Percentiles rank a stretch among this genome's conserved stretches.
Conservation (phyloP, 2,113 vertebrate species). For the Malurus elegans region DNA sequence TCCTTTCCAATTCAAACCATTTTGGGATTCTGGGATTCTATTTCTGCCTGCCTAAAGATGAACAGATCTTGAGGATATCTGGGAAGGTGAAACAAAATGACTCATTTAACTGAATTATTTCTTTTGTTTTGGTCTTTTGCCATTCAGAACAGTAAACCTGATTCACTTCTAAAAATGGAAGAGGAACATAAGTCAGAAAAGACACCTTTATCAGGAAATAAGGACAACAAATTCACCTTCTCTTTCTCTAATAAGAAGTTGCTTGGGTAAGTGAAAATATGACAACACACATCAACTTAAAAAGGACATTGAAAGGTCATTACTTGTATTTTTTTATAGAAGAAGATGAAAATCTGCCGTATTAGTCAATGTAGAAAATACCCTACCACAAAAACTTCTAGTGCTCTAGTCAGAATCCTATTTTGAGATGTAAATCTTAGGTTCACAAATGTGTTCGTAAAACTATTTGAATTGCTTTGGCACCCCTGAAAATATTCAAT, state of each 20-base stretch:
- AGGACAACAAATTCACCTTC: conserved; percentile 94
- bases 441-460: neutral
- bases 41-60: neutral
- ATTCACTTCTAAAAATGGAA: conserved; percentile 97
- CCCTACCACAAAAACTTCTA: neutral
- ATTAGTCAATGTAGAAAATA: neutral
- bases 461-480: neutral
- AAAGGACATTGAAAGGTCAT: neutral
- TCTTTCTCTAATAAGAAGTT: conserved; percentile 92
- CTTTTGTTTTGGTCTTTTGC: neutral
- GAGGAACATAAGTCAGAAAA: conserved; percentile 93
- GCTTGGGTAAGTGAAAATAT: conserved; percentile 80
- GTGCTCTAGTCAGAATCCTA: neutral
- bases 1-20: neutral
- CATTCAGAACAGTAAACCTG: conserved; percentile 96
- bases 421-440: neutral
- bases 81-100: neutral
- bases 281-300: neutral
- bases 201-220: conserved; percentile 80
- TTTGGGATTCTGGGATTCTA: neutral
- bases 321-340: neutral
- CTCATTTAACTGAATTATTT: neutral
- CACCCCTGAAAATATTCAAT: neutral
- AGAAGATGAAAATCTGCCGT: neutral
- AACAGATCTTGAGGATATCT: neutral